Percentiles rank a stretch among this genome's conserved stretches.
These are phyloP conservation scores for Philonicus albiceps DNA, from an alignment of 2,888 invertebrate genomes.

Conservation along the genomic window DNA sequence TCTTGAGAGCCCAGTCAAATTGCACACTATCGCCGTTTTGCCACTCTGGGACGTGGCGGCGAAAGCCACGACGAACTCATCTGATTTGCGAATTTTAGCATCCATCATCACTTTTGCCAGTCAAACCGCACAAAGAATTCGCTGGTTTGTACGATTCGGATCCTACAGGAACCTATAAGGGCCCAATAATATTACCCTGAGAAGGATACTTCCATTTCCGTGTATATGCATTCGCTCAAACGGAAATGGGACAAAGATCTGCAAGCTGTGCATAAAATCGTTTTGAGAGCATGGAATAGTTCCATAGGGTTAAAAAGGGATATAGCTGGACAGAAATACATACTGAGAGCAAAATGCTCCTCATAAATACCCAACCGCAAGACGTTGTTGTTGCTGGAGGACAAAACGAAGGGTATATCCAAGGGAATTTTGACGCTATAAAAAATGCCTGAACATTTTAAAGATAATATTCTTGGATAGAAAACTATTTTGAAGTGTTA, in stretches of 20 bases:
- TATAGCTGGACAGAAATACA: background rate
- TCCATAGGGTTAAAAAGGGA: background rate
- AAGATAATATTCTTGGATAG: background rate
- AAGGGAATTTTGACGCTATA: background rate
- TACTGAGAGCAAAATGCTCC: background rate
- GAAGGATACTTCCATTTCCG: background rate
- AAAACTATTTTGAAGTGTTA: background rate
- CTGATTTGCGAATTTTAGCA: conserved; percentile 33
- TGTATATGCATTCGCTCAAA: background rate
- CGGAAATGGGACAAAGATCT: background rate
- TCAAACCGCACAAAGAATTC: conserved; percentile 22
- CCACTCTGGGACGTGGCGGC: background rate
- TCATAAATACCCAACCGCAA: background rate
- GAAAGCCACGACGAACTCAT: background rate
- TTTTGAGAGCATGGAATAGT: background rate
- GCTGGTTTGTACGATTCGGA: background rate
- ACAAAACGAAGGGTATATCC: background rate
- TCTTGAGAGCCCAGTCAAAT: background rate
- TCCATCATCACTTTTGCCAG: conserved; percentile 33
- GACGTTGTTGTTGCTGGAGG: background rate
- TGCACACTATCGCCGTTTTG: background rate
- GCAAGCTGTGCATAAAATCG: background rate
- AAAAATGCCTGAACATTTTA: background rate
- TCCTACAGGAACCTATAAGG: background rate
- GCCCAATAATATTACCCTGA: background rate